Percentiles rank a stretch among this genome's conserved stretches.
Evolutionary conservation across 2,113 vertebrate species (phyloP).

Genomic region (Rhinolophus ferrumequinum): DNA sequence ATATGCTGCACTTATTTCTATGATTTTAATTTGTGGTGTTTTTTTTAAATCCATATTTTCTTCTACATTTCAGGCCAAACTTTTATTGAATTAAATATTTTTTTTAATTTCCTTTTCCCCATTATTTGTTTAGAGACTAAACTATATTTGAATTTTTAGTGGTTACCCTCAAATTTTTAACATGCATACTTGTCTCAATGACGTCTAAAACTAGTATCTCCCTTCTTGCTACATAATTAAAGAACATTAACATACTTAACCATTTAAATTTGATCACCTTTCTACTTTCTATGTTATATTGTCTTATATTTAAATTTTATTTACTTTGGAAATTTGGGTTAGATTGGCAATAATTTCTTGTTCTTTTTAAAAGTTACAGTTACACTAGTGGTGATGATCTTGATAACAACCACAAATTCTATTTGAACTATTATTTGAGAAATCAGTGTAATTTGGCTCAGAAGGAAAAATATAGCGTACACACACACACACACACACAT

Average conservation of each 20-base stretch:
- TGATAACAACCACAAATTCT: not conserved
- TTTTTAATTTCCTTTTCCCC: not conserved
- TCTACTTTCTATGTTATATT: not conserved
- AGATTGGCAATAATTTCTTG: not conserved
- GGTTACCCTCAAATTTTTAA: not conserved
- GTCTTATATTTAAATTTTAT: not conserved
- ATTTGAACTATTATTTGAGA: conserved; percentile 1
- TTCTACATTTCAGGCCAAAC: not conserved
- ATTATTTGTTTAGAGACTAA: not conserved
- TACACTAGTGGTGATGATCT: not conserved
- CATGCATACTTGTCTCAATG: not conserved
- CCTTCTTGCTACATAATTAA: not conserved
- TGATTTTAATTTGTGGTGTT: not conserved
- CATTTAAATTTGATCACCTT: not conserved
- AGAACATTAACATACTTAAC: not conserved
- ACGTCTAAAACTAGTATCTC: not conserved
- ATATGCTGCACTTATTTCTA: not conserved
- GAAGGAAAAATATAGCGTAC: not conserved
- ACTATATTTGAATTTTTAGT: not conserved
- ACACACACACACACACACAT: not conserved
- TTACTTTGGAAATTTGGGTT: not conserved
- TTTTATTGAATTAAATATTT: not conserved
- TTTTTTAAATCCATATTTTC: not conserved
- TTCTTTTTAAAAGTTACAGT: not conserved
- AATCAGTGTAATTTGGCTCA: not conserved